Base-by-base conservation (phyloP, 2,113 vertebrate genomes). In the Callipepla squamata region DNA sequence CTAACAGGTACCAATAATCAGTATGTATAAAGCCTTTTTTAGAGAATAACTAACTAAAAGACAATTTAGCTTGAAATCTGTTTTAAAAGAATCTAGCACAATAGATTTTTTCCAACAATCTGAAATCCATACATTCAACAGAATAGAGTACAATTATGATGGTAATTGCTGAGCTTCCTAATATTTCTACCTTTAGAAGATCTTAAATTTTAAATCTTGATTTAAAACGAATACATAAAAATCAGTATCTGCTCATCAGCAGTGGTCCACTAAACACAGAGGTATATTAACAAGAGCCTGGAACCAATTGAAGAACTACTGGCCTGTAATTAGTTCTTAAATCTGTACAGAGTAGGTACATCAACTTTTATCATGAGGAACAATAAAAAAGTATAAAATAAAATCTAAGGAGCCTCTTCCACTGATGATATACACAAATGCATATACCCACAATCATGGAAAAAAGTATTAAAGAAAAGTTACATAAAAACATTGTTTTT, bases 11-110 rank as follows among this genome's bases (percentile, higher is more conserved):
- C 21, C 61, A 73, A 58, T 59, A 76, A 61, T n/a, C 47, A 15
- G 51, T 5, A 40, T 68, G 15, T 61, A 58, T 38, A 89, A 40
- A 15, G 2, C 36, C 36, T 58, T 51, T 93, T 68, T 38, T 72
- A 67, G 51, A 65, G 80, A 62, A 81, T 76, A 92, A 78, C 32
- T 8, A 5, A 30, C 36, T 75, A 61, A 70, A 57, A 51, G 34
- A 40, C 28, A 92, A 57, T 80, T 90, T 84, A 93, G 74, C 32
- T 67, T 78, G 77, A 86, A 61, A 72, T 32, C 23, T 65, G 28
- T 40, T 63, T 32, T 38, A 57, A 79, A 66, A 8, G 34, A 55
- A 23, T 32, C 61, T 13, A 38, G 5, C 47, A 75, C 34, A 3
- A 74, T 2, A 80, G 36, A 55, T 87, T 80, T 89, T 92, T 47